Evolutionary conservation across 2,797 vertebrate species (phyloP), one percentile per base, ranked within the genome.

Genomic region (Forpus xanthops): DNA sequence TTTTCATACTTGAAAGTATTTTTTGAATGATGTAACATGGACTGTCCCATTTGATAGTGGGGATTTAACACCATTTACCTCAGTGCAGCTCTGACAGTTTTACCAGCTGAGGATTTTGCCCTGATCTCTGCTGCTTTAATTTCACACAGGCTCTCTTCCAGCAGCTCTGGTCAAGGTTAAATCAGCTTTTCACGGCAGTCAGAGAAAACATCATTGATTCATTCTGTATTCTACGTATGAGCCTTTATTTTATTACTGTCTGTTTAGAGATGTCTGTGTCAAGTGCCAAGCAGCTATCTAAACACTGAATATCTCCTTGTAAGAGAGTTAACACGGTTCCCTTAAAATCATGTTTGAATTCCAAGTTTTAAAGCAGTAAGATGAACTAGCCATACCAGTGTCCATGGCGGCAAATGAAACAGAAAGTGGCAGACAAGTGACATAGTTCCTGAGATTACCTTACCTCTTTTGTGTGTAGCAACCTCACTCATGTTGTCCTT

Each of bases 21-120:
- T 91, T 86, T 53, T 47, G 45, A 8, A 35, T 91, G 66, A 87
- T 74, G 53, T 87, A 82, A 80, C 37, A 5, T 50, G 30, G 24
- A 50, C 44, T 55, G 25, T 61, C 71, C 67, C 37, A 60, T 91
- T 89, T 81, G 76, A 72, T 78, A 81, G 80, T 30, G 71, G 7
- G 17, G 47, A 47, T 90, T 93, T 87, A 85, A 67, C 52, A 91
- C 44, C 49, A 49, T 85, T 91, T 88, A 77, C 85, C n/a, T 91
- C 71, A 65, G 30, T 50, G 41, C 15, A 45, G 12, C 52, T 86
- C 47, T 50, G 41, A 73, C 64, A 88, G 18, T 82, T 91, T 97
- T 87, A 91, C 92, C 95, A 96, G 75, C 85, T 87, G 78, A 96
- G 68, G 75, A 83, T 87, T 83, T 95, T 81, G 56, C 78, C 92